phyloP scores from a whole-genome alignment of 2,888 invertebrate genomes.

The Pandemis heparana region DNA sequence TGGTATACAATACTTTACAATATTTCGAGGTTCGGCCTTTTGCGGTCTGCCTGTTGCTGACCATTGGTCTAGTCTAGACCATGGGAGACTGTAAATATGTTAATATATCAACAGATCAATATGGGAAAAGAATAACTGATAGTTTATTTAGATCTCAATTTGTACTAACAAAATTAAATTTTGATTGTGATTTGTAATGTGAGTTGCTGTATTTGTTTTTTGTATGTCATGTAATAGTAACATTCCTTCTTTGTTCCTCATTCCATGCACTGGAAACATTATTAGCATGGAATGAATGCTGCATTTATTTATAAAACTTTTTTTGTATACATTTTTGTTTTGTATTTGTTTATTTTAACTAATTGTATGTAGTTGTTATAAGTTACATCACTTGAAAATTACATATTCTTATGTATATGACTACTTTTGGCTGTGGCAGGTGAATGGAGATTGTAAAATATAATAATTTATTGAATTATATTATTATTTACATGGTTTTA shows the following conservation, averaged over 20 bases:
- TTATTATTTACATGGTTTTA: slow-evolving; percentile 39
- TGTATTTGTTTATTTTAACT: slow-evolving; percentile 17
- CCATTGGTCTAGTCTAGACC: not conserved
- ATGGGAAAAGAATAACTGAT: not conserved
- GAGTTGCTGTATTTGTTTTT: not conserved
- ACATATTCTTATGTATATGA: slow-evolving; percentile 14
- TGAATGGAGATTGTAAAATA: slow-evolving; percentile 15
- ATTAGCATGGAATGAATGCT: not conserved
- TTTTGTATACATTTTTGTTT: slow-evolving; percentile 14
- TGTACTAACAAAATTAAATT: not conserved
- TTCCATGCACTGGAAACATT: not conserved
- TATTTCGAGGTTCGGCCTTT: no score
- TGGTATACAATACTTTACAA: no score
- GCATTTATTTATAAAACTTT: slow-evolving; percentile 19
- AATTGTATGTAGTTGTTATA: not conserved
- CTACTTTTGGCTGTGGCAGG: slow-evolving; percentile 3
- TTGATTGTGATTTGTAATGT: not conserved
- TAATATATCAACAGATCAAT: not conserved
- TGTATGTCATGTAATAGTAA: not conserved
- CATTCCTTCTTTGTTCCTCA: not conserved
- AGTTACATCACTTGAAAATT: not conserved
- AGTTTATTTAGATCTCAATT: slow-evolving; percentile 19
- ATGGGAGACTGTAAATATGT: not conserved
- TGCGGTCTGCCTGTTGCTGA: no score
- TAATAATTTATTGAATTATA: slow-evolving; percentile 16